A percentile compares a stretch with the other conserved stretches of the same genome.
Conservation (phyloP, 2,113 vertebrate genomes). For the Bungarus multicinctus region DNA sequence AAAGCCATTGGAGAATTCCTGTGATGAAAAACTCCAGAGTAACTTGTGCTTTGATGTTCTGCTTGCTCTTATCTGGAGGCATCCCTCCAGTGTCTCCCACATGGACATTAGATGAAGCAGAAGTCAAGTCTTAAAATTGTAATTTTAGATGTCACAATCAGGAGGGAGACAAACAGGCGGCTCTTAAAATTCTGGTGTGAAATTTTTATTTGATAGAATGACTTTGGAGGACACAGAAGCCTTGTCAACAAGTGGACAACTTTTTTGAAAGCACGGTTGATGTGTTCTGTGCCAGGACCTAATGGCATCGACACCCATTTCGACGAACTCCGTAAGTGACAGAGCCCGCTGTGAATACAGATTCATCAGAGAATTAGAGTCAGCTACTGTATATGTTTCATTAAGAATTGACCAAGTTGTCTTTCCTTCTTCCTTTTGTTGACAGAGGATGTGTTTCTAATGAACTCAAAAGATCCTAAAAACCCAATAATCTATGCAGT, state of each 20-base stretch:
- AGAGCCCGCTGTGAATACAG: neutral
- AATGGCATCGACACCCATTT: slow-evolving; percentile 98
- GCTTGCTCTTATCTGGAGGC: too few species aligned
- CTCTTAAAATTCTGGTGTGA: neutral
- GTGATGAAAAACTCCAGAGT: neutral
- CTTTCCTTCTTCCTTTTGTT: slow-evolving; percentile 6
- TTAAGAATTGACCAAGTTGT: slow-evolving; percentile 22
- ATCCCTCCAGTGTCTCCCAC: too few species aligned
- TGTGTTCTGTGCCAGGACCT: slow-evolving; percentile 93
- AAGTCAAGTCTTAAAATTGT: neutral
- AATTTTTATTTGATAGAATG: slow-evolving; percentile 80
- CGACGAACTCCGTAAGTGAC: slow-evolving; percentile 92
- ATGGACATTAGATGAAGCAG: neutral
- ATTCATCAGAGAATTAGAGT: too few species aligned
- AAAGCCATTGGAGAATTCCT: neutral
- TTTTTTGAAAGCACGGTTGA: slow-evolving; percentile 91
- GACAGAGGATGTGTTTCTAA: slow-evolving; percentile 95
- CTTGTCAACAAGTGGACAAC: slow-evolving; percentile 99
- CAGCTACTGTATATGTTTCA: neutral
- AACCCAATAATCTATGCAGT: slow-evolving; percentile 94
- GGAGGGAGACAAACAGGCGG: neutral
- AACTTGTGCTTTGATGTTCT: neutral
- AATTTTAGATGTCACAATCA: neutral
- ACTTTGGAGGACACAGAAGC: slow-evolving; percentile 95
- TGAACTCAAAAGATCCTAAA: slow-evolving; percentile 97